Percentiles rank a stretch among this genome's conserved stretches.
Conservation (phyloP, 2,113 vertebrate genomes). For the Choloepus hoffmanni region DNA sequence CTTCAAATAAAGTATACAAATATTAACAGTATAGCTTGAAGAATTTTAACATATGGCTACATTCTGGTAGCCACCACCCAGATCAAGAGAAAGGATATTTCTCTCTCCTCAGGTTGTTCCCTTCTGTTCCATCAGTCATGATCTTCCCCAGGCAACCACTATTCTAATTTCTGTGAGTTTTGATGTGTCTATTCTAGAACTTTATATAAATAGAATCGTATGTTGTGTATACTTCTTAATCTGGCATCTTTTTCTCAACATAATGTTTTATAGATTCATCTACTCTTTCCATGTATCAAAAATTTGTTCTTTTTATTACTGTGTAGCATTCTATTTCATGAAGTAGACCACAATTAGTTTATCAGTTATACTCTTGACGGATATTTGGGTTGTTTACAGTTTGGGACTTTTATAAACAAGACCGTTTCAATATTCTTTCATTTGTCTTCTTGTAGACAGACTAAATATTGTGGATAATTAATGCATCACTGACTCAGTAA, state of each 20-base stretch:
- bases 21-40: neutral
- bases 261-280: neutral
- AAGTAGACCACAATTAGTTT: neutral
- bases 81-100: neutral
- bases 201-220: neutral
- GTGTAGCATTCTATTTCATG: neutral
- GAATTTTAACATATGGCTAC: neutral
- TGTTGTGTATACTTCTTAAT: neutral
- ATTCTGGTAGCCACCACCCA: neutral
- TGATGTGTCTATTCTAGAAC: neutral
- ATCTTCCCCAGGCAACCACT: neutral
- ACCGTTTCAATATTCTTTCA: neutral
- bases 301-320: neutral
- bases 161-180: neutral
- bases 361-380: neutral
- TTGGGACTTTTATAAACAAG: neutral
- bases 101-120: neutral
- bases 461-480: neutral
- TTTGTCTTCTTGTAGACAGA: neutral
- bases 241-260: neutral
- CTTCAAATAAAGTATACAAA: neutral
- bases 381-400: neutral
- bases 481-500: neutral
- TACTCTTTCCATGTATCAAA: neutral
- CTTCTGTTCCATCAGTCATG: neutral